Base-by-base conservation (phyloP, 2,888 invertebrate species). In the Scelioninae gen. 2 region DNA sequence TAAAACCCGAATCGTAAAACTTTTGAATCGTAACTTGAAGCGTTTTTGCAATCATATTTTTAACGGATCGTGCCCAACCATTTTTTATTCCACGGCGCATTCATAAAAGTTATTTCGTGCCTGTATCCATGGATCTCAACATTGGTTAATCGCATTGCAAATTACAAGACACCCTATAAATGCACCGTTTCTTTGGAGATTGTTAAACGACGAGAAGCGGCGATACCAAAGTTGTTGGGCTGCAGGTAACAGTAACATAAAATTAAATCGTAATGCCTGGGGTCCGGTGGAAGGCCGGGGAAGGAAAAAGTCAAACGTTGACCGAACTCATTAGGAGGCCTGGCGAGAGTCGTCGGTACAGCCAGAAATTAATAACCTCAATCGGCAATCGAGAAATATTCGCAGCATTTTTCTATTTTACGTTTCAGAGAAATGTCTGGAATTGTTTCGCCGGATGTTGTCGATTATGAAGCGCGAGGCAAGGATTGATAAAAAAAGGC, bases 321-420 rank as follows among this genome's bases (percentile, higher is more conserved):
- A 46, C 65, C 73, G 58, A 74, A 76, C 77, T 76, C 74, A 75
- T 75, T 75, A 76, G 68, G 53, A 50, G 75, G 65, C 52, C 67
- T 68, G 48, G 70, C 31, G 48, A 63, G 57, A 71, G 71, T 50
- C 73, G 50, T 65, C 74, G 75, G 75, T 79, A 78, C 78, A 79
- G 71, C 76, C 72, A 76, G 75, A 78, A 80, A 80, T 80, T 80
- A 81, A 79, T 80, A 80, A 80, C 77, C 50, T 64, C 55, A 61
- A 68, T 75, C 48, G 60, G 11, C 60, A 52, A 63, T 64, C 64
- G 48, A 64, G 46, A 75, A 58, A 63, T 67, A 28, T 53, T 61
- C 60, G 55, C 41, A 16, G 33, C 39, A 63, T 73, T 52, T 69
- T 65, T 70, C 46, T 41, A 13, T 64, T 69, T 55, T 41, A 45